A percentile compares a stretch with the other conserved stretches of the same genome.
These are phyloP conservation scores for Corbicula japonica DNA, from an alignment of 2,888 invertebrate genomes.

Conservation along the genomic window DNA sequence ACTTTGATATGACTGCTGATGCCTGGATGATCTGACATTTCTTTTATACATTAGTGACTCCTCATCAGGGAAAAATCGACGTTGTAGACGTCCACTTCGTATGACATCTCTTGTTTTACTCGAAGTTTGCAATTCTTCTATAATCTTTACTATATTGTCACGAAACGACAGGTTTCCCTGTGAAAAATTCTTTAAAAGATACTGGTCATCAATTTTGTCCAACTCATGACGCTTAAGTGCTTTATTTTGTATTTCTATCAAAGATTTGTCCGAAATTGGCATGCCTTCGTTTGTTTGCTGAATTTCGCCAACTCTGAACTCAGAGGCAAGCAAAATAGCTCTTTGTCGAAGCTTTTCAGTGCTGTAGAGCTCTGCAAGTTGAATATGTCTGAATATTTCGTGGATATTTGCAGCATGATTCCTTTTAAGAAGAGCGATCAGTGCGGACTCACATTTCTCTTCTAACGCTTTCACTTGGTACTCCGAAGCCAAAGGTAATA, in stretches of 20 bases:
- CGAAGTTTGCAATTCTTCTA: too few relatives aligned
- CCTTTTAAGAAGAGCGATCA: background rate
- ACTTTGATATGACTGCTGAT: too few relatives aligned
- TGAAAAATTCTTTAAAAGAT: too few relatives aligned
- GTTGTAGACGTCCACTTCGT: too few relatives aligned
- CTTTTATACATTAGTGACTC: too few relatives aligned
- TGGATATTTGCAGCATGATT: background rate
- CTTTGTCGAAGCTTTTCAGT: background rate
- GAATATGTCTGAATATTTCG: conserved; percentile 4
- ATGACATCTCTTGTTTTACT: too few relatives aligned
- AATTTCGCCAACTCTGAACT: background rate
- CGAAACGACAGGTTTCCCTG: too few relatives aligned
- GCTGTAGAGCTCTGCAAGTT: background rate
- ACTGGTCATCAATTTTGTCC: background rate
- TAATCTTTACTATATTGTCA: too few relatives aligned
- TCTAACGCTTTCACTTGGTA: background rate
- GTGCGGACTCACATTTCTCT: background rate
- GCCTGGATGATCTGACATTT: too few relatives aligned
- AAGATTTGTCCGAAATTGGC: background rate
- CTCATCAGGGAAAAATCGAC: too few relatives aligned
- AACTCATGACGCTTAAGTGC: background rate
- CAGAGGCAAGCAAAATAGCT: background rate
- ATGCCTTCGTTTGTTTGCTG: background rate
- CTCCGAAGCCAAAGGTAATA: too few relatives aligned
- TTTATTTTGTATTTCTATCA: background rate